Base-by-base conservation (phyloP, 2,797 vertebrate genomes). In the Cyprinella venusta region DNA sequence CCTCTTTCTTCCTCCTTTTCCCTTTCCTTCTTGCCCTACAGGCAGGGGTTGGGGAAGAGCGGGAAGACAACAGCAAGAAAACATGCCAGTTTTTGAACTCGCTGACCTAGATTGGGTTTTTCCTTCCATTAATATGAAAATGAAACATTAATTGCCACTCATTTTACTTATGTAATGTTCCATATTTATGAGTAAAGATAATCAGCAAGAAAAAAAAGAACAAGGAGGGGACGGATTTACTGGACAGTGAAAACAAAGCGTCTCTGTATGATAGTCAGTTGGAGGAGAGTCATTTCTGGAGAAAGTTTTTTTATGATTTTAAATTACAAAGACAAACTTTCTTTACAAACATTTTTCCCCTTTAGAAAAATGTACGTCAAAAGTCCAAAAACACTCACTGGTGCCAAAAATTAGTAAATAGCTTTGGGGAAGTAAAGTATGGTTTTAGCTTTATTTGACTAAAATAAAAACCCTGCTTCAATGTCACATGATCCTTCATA, bases 21-120 rank as follows among this genome's bases (percentile, higher is more conserved):
- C 69, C 80, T 89, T 72, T 80, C 85, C 86, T 87, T 75, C 84
- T 86, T 33, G 26, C 38, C 30, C 75, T 52, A 48, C 26, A 70
- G 81, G 54, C 74, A 61, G 26, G 45, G 48, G 75, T 67, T 15
- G 33, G 48, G 50, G 45, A 16, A 52, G 26, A 76, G 40, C 30
- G 10, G 26, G 33, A 76, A 59, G 18, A 52, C 13, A 40, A 54
- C 61, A 78, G 16, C 16, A 16, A 76, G 54, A 21, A 50, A 50
- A 30, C 45, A 52, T 19, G 71, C 42, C 33, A 56, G 26, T 16
- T 40, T 81, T 72, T 59, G 13, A 56, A 78, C 75, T 50, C 36
- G 0, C 38, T 70, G 65, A 78, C 52, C 54, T 38, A 54, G 48
- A 45, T 5, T 42, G n/a, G 36, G 38, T 42, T 56, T 77, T 59